Conservation (phyloP, 2,797 vertebrate species). For the Phoeniculus purpureus region DNA sequence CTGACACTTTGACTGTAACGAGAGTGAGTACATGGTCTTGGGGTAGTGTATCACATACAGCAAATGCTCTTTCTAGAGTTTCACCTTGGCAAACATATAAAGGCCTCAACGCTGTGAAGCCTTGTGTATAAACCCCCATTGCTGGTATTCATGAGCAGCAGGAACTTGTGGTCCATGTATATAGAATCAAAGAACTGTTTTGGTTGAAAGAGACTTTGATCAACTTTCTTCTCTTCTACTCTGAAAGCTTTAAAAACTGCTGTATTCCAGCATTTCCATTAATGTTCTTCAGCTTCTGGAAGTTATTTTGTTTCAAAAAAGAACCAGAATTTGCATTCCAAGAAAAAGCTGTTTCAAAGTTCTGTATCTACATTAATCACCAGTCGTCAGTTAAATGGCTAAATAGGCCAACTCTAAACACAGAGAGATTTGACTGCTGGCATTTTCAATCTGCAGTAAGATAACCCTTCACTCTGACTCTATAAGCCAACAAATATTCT, state of each 20-base stretch:
- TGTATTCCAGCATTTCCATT: constrained; percentile 36
- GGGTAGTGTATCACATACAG: not conserved
- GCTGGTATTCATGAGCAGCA: too few relatives aligned
- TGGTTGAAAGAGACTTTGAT: not conserved
- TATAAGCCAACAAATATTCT: not conserved
- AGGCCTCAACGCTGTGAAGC: too few relatives aligned
- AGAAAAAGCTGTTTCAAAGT: not conserved
- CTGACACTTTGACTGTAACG: not conserved
- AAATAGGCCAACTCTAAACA: not conserved
- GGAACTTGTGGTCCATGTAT: too few relatives aligned
- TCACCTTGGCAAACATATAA: not conserved
- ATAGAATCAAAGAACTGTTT: too few relatives aligned
- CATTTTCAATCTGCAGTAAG: not conserved
- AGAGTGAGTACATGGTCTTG: not conserved
- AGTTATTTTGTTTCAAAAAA: constrained; percentile 1
- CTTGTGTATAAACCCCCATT: too few relatives aligned
- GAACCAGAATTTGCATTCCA: not conserved
- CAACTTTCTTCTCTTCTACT: constrained; percentile 28
- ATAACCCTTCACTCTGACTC: not conserved
- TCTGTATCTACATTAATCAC: not conserved
- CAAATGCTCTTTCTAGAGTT: not conserved
- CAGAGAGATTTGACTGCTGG: not conserved
- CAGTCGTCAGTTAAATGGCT: constrained; percentile 1
- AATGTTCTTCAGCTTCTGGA: not conserved
- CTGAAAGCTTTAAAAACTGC: constrained; percentile 34